Evolutionary conservation across 2,113 vertebrate genomes (phyloP), one percentile per base, ranked within the genome.

Genomic region (Hydrochoerus hydrochaeris): DNA sequence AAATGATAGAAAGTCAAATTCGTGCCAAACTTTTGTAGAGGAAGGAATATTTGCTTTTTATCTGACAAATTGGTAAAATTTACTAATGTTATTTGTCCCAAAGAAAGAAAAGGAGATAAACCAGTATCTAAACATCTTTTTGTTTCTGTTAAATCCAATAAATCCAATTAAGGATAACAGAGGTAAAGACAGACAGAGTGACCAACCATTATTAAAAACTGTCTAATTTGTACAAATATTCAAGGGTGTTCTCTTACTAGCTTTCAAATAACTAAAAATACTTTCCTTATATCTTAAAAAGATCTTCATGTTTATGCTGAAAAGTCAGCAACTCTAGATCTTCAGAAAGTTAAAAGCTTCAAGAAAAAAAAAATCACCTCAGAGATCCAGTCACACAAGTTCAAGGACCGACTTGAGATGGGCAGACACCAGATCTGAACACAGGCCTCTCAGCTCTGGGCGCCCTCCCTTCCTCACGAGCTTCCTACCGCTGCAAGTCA

Each of bases 301-400:
- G 14, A 86, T 35, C 22, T 88, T 91, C 30, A 44, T 77, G 30
- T 10, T 85, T 85, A 91, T 12, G 19, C 28, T 38, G 46, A 88
- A 94, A 63, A 63, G n/a, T 82, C 49, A 88, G 78, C 49, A 93
- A 63, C 81, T 81, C 52, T 93, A 95, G 84, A 65, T 85, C 54
- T 89, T 82, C 58, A 78, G 44, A 97, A 63, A 77, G 62, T 88
- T 84, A 91, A 58, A 93, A 93, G 11, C 95, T 93, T 58, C 77
- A 95, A 88, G 41, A 17, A 60, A 77, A 84, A 60, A 52, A 54
- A 54, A 7, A 57, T 12, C 8, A 81, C 5, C 13, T 96, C 69
- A 85, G 62, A 82, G 67, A 82, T 13, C 9, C 5, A 93, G 41
- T 62, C 32, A 81, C 91, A 41, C 10, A n/a, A 22, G 52, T 73